A percentile compares a stretch with the other conserved stretches of the same genome.
Evolutionary conservation across 2,888 invertebrate species (phyloP).

Genomic region (Cyclophora albipunctata): DNA sequence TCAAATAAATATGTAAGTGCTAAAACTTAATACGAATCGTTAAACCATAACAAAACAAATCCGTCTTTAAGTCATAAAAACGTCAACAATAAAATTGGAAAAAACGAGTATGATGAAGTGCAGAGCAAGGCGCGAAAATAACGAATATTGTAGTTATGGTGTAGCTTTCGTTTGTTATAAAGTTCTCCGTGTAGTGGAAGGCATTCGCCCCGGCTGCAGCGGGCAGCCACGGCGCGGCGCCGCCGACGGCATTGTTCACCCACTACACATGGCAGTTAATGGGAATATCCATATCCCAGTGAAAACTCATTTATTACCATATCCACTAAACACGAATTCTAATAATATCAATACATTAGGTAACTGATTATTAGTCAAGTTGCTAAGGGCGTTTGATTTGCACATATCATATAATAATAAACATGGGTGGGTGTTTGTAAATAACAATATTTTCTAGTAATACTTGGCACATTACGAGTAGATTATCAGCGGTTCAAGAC

Average conservation of each 20-base stretch:
- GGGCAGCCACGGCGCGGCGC: constrained; percentile 8
- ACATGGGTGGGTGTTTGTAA: constrained; percentile 15
- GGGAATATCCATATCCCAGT: background rate
- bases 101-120: constrained; percentile 35
- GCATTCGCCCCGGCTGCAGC: constrained; percentile 31
- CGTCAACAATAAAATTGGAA: constrained; percentile 38
- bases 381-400: too few species aligned
- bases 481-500: background rate
- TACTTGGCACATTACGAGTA: background rate
- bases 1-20: constrained; percentile 15
- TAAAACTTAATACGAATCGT: constrained; percentile 22
- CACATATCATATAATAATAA: too few species aligned
- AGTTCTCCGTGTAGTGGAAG: constrained; percentile 34
- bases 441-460: constrained; percentile 13
- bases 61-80: constrained; percentile 36
- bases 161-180: constrained; percentile 24
- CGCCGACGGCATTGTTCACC: constrained; percentile 20
- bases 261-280: background rate
- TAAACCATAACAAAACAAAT: constrained; percentile 31
- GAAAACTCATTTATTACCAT: background rate
- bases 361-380: too few species aligned
- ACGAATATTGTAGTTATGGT: constrained; percentile 3
- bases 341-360: too few species aligned
- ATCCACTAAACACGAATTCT: too few species aligned
- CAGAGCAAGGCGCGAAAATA: constrained; percentile 33